Evolutionary conservation across 23 tunicate species (phyloP), one percentile per base, ranked within the genome.

Genomic region (Diplosoma virens): DNA sequence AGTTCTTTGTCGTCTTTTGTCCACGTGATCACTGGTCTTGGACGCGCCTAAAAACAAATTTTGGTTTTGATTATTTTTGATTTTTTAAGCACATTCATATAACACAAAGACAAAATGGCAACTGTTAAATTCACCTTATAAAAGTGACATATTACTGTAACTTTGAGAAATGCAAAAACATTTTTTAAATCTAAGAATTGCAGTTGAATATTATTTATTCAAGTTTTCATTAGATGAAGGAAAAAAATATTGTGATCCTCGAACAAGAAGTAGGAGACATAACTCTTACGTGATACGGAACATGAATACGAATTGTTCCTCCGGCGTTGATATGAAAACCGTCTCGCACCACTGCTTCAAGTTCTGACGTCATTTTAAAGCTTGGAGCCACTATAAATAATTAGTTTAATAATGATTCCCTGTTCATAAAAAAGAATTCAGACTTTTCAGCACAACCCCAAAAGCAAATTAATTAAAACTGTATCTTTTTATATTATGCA

Each of bases 321-420:
- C 97, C 97, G 20, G 97, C 97, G 59, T 92, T 92, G 80, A 92
- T 78, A 30, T 60, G 46, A 65, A 92, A 81, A 55, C 97, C 97
- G 32, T 92, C 76, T 9, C 97, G 75, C 22, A 81, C 77, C 26
- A 78, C 85, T 2, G 85, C 81, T 76, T 92, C 92, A 59, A 92
- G 33, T 34, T 92, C 97, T 14, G 92, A 63, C 21, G 97, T 85
- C 92, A 92, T 75, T 46, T 92, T 84, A 67, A 92, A 92, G 4
- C 53, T 53, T n/a, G 97, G 97, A 0, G 87, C 84, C 58, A 76
- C 97, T 92, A 69, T 25, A 47, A 72, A 72, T 25, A 1, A 47
- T 5, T 65, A 25, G 65, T 9, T 58, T n/a, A 23, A 41, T 7
- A 41, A 41, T 41, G 9, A 41, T 41, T 41, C 50, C 9, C 50